Base-by-base conservation (phyloP, 2,113 vertebrate genomes). In the Holacanthus passer region DNA sequence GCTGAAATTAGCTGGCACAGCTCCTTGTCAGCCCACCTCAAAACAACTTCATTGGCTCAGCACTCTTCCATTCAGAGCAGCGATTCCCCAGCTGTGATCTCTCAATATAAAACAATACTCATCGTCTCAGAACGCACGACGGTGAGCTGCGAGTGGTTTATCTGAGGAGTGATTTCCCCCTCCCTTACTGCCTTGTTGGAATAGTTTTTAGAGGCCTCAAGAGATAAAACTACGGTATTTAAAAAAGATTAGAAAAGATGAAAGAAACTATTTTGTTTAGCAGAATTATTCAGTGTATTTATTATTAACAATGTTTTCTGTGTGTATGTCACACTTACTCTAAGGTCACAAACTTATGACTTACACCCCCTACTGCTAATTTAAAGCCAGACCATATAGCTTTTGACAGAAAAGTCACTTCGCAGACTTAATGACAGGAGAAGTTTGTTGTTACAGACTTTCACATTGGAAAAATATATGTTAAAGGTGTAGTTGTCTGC, bases 1-100 rank as follows among this genome's bases (percentile, higher is more conserved):
- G 41, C 45, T 62, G 43, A n/a, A 31, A 77, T 73, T 19, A 60
- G 45, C 37, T 32, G 47, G 6, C 31, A 58, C 47, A n/a, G 63
- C 17, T 65, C 48, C 50, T 41, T 31, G 2, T 63, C n/a, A 2
- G n/a, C 35, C 22, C 7, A 16, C 45, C 47, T 58, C 17, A 64
- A 37, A 68, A 64, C 58, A 58, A 27, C 27, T 58, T 68, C 20
- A 66, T 11, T 27, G 4, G 32, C 32, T 74, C 47, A 53, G 50
- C 66, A n/a, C 29, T 20, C 32, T 55, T 70, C 8, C 20, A n/a
- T 52, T 66, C 11, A 27, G 20, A 56, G 66, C 47, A 12, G 8
- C 27, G n/a, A 60, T 31, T 27, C 14, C 17, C 8, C 41, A 69
- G 22, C 14, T 17, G 14, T 64, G 19, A 74, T 64, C 32, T 16